These are phyloP conservation scores for Anarrhichthys ocellatus DNA, from an alignment of 2,113 vertebrate species.

Conservation along the genomic window DNA sequence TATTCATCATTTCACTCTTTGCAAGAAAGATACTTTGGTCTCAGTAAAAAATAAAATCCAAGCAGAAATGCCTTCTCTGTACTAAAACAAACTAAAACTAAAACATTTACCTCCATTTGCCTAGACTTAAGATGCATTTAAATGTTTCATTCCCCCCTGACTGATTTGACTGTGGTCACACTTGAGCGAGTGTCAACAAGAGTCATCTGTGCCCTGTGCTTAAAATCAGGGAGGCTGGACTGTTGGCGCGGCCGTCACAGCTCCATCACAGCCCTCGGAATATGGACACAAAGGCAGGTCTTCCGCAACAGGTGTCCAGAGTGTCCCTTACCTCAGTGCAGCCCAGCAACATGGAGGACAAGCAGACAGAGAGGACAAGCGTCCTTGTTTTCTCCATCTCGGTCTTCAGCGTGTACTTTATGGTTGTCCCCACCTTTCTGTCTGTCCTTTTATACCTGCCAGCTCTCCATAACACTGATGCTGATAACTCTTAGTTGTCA, in stretches of 20 bases:
- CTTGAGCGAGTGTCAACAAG: conserved; percentile 15
- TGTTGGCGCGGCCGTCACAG: not conserved
- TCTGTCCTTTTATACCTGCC: conserved; percentile 65
- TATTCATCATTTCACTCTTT: not conserved
- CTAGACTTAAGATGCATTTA: conserved; percentile 19
- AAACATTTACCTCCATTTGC: conserved; percentile 17
- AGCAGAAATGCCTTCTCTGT: not conserved
- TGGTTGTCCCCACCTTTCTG: conserved; percentile 8
- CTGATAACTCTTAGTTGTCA: conserved; percentile 38
- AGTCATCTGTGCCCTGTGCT: not conserved
- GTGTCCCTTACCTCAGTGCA: conserved; percentile 56
- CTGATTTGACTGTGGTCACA: conserved; percentile 30
- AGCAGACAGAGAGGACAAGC: conserved; percentile 36
- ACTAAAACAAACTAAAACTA: not conserved
- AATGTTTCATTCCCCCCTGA: conserved; percentile 7
- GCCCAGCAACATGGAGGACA: conserved; percentile 29
- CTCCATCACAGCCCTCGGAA: not conserved
- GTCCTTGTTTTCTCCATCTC: conserved; percentile 47
- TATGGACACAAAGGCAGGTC: not conserved
- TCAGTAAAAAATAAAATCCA: not conserved
- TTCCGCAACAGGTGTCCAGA: not conserved
- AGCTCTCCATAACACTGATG: conserved; percentile 1
- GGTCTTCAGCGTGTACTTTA: conserved; percentile 14
- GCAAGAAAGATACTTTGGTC: not conserved
- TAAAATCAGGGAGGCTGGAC: not conserved